Percentiles rank a stretch among this genome's conserved stretches.
Conservation (phyloP, 2,888 invertebrate genomes). For the Ophion ventricosus region DNA sequence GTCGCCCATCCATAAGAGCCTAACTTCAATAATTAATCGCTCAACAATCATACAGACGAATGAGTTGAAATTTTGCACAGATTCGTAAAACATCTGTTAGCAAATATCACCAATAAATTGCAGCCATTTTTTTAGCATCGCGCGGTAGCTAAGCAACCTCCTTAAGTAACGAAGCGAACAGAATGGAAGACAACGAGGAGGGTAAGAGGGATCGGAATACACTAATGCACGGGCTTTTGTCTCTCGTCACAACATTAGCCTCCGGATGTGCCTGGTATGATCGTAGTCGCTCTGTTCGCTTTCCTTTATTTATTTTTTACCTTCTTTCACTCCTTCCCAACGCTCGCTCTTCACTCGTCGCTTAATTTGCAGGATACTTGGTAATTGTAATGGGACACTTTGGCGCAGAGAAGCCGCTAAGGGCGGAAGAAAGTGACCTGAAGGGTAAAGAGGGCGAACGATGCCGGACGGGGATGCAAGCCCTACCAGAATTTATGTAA, state of each 20-base stretch:
- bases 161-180: not conserved
- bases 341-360: constrained; percentile 74
- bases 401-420: constrained; percentile 68
- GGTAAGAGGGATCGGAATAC: constrained; percentile 42
- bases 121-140: no score
- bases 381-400: constrained; percentile 82
- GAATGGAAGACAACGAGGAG: constrained; percentile 62
- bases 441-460: constrained; percentile 40
- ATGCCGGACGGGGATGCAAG: constrained; percentile 23
- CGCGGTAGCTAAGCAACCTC: no score
- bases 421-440: constrained; percentile 22
- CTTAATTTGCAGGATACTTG: constrained; percentile 81
- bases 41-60: no score
- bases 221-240: constrained; percentile 54
- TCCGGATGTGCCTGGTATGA: constrained; percentile 12
- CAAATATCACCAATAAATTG: no score
- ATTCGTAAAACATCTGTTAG: no score
- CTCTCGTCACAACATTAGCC: constrained; percentile 45
- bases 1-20: no score
- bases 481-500: constrained; percentile 79
- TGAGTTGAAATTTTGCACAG: no score
- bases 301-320: constrained; percentile 28
- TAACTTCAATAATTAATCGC: no score
- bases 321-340: constrained; percentile 17
- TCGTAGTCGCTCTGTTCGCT: constrained; percentile 23